Conservation (phyloP, 1,140 invertebrate species). For the Heliconius melpomene region DNA sequence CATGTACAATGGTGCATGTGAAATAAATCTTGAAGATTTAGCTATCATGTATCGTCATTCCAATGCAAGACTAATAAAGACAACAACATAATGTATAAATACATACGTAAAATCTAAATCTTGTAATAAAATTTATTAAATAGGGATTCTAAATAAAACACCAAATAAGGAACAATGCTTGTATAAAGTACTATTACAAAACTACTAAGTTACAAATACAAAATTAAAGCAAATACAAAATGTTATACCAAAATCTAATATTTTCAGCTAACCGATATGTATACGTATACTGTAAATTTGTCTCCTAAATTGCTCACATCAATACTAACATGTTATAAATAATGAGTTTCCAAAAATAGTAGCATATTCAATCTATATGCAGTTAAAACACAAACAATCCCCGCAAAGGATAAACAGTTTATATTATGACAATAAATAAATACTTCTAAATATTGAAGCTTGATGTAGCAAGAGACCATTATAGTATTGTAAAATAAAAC, state of each 20-base stretch:
- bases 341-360: background rate
- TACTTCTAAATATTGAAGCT: background rate
- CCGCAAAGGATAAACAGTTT: background rate
- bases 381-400: background rate
- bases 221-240: background rate
- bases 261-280: background rate
- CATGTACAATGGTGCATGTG: no score
- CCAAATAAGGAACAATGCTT: constrained; percentile 26
- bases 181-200: constrained; percentile 16
- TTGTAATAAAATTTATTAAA: background rate
- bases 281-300: background rate
- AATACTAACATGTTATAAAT: background rate
- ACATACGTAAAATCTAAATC: no score
- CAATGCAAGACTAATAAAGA: no score
- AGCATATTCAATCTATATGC: background rate
- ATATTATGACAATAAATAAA: background rate
- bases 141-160: constrained; percentile 15
- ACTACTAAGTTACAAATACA: background rate
- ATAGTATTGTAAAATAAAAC: background rate
- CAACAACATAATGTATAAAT: no score
- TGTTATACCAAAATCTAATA: background rate
- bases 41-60: no score
- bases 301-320: background rate
- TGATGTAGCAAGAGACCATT: background rate
- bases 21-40: no score